A percentile compares a stretch with the other conserved stretches of the same genome.
Evolutionary conservation across 2,113 vertebrate genomes (phyloP).

Genomic region (Cichladusa arquata): DNA sequence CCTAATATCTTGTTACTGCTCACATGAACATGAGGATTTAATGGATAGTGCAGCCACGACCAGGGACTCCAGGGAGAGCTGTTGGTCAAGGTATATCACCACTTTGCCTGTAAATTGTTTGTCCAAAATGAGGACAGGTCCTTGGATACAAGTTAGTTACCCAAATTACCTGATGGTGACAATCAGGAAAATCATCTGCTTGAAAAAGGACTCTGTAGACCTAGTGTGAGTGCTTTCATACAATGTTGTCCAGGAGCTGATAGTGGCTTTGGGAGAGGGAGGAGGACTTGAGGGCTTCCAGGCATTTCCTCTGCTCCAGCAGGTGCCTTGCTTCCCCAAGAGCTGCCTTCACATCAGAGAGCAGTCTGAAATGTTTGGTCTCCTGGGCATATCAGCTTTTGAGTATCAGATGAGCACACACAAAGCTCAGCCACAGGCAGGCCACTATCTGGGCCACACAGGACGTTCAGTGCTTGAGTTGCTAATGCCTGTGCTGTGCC

Average conservation of each 20-base stretch:
- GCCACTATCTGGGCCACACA: neutral
- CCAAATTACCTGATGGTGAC: neutral
- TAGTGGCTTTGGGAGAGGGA: neutral
- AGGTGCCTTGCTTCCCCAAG: neutral
- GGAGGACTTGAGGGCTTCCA: neutral
- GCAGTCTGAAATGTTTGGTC: neutral
- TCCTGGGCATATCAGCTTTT: neutral
- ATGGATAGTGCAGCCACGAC: neutral
- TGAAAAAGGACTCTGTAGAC: neutral
- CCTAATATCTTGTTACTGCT: neutral
- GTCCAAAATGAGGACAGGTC: neutral
- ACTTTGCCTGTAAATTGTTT: neutral
- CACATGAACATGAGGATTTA: neutral
- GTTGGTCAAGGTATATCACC: neutral
- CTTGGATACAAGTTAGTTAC: neutral
- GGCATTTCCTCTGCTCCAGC: neutral
- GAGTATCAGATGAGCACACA: neutral
- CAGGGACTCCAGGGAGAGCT: neutral
- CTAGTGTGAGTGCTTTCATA: neutral
- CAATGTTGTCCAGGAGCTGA: neutral
- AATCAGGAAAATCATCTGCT: neutral
- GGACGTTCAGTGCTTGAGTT: neutral
- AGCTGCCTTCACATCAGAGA: neutral
- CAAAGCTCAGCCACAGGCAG: neutral
- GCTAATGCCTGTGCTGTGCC: neutral